Evolutionary conservation across 23 tunicate genomes (phyloP).

Genomic region (Ciona savignyi): DNA sequence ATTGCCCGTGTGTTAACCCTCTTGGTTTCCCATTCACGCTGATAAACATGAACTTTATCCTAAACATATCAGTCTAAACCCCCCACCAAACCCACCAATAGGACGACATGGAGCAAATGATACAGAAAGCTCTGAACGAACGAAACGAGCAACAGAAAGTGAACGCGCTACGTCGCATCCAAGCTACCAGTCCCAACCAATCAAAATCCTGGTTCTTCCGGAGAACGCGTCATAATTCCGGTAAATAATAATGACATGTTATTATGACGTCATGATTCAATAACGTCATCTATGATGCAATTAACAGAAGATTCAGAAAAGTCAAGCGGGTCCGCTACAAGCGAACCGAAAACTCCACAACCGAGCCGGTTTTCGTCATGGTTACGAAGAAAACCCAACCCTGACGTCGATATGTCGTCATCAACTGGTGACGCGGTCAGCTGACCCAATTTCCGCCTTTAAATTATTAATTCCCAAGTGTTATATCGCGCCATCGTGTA

Average conservation of each 20-base stretch:
- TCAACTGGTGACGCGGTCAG: neutral
- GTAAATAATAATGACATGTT: too few species aligned
- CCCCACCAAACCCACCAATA: conserved; percentile 6
- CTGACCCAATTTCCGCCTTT: too few species aligned
- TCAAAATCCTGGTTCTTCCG: conserved; percentile 35
- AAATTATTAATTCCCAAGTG: too few species aligned
- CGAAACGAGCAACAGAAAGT: conserved; percentile 12
- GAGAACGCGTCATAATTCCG: conserved; percentile 7
- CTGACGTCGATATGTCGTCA: neutral
- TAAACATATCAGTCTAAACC: too few species aligned
- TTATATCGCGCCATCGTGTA: too few species aligned
- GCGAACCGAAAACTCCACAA: neutral
- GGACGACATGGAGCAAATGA: conserved; percentile 82
- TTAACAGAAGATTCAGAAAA: neutral
- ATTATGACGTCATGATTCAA: too few species aligned
- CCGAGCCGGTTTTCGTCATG: neutral
- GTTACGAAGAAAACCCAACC: neutral
- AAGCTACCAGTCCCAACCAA: conserved; percentile 7
- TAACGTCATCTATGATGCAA: too few species aligned
- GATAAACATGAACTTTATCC: too few species aligned
- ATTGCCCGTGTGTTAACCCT: too few species aligned
- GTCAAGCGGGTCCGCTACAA: neutral
- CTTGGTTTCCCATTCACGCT: too few species aligned
- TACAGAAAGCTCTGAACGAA: conserved; percentile 47
- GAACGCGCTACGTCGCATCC: neutral